Evolutionary conservation across 1,140 invertebrate genomes (phyloP).

Genomic region (Nylanderia fulva): DNA sequence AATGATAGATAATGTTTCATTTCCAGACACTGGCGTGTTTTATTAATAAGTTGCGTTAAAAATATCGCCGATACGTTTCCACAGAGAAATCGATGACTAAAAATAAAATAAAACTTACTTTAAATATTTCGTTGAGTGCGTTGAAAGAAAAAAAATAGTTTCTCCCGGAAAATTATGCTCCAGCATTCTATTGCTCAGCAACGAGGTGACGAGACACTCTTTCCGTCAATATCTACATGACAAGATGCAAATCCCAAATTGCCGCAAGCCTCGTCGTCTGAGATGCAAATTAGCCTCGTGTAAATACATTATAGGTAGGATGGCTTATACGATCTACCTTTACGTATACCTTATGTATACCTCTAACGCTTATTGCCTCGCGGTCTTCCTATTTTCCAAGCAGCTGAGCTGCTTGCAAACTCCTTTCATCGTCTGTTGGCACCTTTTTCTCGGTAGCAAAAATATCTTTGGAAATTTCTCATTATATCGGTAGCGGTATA

Average conservation of each 20-base stretch:
- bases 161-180: not conserved
- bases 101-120: not conserved
- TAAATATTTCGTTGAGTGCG: conserved; percentile 9
- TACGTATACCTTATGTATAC: too few species aligned
- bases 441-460: too few species aligned
- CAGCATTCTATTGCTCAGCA: not conserved
- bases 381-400: not conserved
- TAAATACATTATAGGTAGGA: conserved; percentile 38
- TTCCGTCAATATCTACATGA: conserved; percentile 11
- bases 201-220: not conserved
- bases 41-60: conserved; percentile 10
- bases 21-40: not conserved
- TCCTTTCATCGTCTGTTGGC: not conserved
- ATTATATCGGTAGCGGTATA: conserved; percentile 17
- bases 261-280: conserved; percentile 5
- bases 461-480: not conserved
- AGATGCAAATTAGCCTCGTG: conserved; percentile 36
- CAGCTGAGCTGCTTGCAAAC: not conserved
- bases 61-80: conserved; percentile 17
- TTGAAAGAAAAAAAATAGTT: not conserved
- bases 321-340: not conserved
- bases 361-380: not conserved
- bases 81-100: conserved; percentile 14
- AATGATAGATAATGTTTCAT: not conserved
- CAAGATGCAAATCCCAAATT: conserved; percentile 45